These are phyloP conservation scores for Equus quagga DNA, from an alignment of 2,113 vertebrate genomes.

Conservation along the genomic window DNA sequence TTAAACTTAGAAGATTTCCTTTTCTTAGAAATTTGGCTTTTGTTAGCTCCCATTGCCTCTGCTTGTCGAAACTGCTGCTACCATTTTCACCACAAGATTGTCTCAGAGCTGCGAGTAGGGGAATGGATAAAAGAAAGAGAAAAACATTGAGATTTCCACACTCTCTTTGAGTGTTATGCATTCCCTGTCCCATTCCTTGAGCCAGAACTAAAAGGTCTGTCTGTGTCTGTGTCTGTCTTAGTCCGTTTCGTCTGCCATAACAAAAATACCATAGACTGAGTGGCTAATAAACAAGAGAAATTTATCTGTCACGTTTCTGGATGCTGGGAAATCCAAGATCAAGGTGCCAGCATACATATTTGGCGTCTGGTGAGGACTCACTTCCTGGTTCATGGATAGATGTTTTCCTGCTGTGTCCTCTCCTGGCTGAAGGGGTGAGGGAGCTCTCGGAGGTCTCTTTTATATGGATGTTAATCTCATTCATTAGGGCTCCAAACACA, in stretches of 20 bases:
- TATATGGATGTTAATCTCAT: neutral
- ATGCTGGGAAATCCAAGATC: neutral
- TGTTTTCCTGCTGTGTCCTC: neutral
- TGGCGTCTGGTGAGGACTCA: neutral
- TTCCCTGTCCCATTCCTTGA: neutral
- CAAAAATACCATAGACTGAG: neutral
- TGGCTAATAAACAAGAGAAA: neutral
- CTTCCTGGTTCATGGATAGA: neutral
- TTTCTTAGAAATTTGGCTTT: neutral
- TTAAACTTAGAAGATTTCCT: neutral
- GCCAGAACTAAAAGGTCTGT: neutral
- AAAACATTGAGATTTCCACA: neutral
- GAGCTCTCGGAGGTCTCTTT: neutral
- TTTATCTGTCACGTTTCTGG: neutral
- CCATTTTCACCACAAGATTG: neutral
- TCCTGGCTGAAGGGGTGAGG: neutral
- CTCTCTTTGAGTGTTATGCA: neutral
- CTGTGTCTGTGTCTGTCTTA: neutral
- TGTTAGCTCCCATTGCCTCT: neutral
- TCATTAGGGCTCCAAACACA: neutral
- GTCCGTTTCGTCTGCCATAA: neutral
- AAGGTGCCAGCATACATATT: neutral
- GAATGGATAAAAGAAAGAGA: neutral
- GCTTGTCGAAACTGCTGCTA: neutral
- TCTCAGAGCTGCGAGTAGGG: neutral